Evolutionary conservation across 1,140 invertebrate genomes (phyloP).

Genomic region (Trypoxylus dichotomus): DNA sequence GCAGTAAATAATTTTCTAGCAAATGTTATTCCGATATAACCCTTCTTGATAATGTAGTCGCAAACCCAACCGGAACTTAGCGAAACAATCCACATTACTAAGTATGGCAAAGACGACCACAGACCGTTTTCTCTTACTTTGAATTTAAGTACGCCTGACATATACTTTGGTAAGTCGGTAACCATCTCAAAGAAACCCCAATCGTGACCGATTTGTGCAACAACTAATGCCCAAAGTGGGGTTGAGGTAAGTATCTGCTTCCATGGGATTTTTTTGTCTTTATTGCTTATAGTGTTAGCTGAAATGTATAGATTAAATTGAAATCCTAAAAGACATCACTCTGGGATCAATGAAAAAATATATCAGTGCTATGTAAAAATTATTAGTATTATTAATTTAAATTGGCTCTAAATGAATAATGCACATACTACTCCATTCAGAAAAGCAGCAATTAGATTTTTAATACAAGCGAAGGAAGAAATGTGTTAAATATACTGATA

Average conservation of each 20-base stretch:
- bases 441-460: no score
- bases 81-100: slow-evolving; percentile 74
- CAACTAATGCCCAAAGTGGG: slow-evolving; percentile 73
- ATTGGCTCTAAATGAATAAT: no score
- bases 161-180: slow-evolving; percentile 90
- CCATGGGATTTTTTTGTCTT: slow-evolving; percentile 61
- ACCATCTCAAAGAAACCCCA: slow-evolving; percentile 95
- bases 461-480: no score
- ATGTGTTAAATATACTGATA: no score
- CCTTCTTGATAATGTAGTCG: slow-evolving; percentile 66
- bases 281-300: slow-evolving; percentile 38
- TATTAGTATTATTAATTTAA: no score
- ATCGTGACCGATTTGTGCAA: slow-evolving; percentile 81
- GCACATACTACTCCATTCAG: no score
- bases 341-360: no score
- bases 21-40: slow-evolving; percentile 62
- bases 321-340: no score
- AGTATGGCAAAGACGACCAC: slow-evolving; percentile 70
- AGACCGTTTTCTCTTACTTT: slow-evolving; percentile 73
- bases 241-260: slow-evolving; percentile 72
- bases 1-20: slow-evolving; percentile 75
- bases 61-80: slow-evolving; percentile 67
- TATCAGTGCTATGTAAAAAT: no score
- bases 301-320: slow-evolving; percentile 25
- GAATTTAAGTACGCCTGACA: slow-evolving; percentile 84